A percentile compares a stretch with the other conserved stretches of the same genome.
Conservation (phyloP, 1,140 invertebrate species). For the Solen grandis region DNA sequence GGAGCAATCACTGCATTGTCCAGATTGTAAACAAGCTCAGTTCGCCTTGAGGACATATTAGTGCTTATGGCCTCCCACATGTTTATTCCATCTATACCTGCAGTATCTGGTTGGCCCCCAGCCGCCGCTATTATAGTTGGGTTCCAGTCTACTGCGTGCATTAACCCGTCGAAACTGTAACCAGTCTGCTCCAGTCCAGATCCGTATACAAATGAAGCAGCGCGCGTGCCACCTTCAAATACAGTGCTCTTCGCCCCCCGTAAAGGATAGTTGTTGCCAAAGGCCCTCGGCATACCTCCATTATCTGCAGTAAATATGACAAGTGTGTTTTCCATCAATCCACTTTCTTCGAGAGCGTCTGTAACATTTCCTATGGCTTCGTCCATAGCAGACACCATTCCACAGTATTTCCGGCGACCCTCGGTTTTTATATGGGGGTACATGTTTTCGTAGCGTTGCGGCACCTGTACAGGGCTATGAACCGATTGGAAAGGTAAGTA, state of each 20-base stretch:
- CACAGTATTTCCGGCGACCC: too few relatives aligned
- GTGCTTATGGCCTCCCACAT: constrained; percentile 55
- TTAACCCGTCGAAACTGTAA: constrained; percentile 49
- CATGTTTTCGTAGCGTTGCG: constrained; percentile 24
- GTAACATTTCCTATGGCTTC: constrained; percentile 81
- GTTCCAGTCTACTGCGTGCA: constrained; percentile 23
- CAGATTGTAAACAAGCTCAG: constrained; percentile 62
- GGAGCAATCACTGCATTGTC: constrained; percentile 35
- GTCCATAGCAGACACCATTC: constrained; percentile 82
- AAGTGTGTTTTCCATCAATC: constrained; percentile 81
- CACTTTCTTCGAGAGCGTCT: constrained; percentile 77
- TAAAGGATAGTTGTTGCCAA: constrained; percentile 69
- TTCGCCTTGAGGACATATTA: constrained; percentile 25
- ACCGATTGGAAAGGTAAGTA: constrained; percentile 33
- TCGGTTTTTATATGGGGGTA: too few relatives aligned
- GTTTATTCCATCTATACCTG: constrained; percentile 59
- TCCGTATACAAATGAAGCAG: constrained; percentile 62
- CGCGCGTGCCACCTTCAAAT: constrained; percentile 72
- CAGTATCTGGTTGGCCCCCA: not conserved
- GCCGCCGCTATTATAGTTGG: constrained; percentile 19
- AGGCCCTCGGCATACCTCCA: constrained; percentile 65
- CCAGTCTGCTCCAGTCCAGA: constrained; percentile 50
- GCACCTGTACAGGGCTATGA: constrained; percentile 10
- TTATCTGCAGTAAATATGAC: constrained; percentile 33
- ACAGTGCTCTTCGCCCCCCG: constrained; percentile 69